These are phyloP conservation scores for Hydraecia micacea DNA, from an alignment of 2,888 invertebrate species.

Conservation along the genomic window DNA sequence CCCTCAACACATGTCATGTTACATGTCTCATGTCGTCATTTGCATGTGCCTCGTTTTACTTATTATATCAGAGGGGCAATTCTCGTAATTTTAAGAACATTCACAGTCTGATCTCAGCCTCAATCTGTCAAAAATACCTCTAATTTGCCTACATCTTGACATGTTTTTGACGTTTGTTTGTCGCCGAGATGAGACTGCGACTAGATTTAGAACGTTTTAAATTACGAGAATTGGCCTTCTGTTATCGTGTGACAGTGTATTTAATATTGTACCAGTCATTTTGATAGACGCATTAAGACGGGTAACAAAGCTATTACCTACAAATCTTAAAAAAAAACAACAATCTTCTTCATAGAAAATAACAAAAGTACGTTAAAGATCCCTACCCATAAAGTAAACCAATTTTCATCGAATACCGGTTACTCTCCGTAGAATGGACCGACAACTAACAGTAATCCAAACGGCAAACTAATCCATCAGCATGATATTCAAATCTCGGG, in stretches of 20 bases:
- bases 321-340: not conserved
- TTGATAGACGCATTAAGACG: not conserved
- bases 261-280: not conserved
- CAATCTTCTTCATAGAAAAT: not conserved
- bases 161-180: too few relatives aligned
- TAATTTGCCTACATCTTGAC: too few relatives aligned
- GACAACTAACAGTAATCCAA: slow-evolving; percentile 54
- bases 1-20: too few relatives aligned
- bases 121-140: too few relatives aligned
- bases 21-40: too few relatives aligned
- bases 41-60: not conserved
- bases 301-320: not conserved
- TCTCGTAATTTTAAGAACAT: too few relatives aligned
- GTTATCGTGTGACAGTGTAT: too few relatives aligned
- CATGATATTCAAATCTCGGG: slow-evolving; percentile 60
- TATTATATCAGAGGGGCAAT: too few relatives aligned
- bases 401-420: slow-evolving; percentile 34
- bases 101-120: too few relatives aligned
- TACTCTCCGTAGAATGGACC: slow-evolving; percentile 28
- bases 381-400: slow-evolving; percentile 25
- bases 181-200: too few relatives aligned
- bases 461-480: slow-evolving; percentile 66
- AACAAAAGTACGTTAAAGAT: slow-evolving; percentile 1
- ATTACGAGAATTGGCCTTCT: too few relatives aligned
- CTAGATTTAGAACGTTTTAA: too few relatives aligned